Conservation (phyloP, 2,113 vertebrate genomes). For the Solea senegalensis region DNA sequence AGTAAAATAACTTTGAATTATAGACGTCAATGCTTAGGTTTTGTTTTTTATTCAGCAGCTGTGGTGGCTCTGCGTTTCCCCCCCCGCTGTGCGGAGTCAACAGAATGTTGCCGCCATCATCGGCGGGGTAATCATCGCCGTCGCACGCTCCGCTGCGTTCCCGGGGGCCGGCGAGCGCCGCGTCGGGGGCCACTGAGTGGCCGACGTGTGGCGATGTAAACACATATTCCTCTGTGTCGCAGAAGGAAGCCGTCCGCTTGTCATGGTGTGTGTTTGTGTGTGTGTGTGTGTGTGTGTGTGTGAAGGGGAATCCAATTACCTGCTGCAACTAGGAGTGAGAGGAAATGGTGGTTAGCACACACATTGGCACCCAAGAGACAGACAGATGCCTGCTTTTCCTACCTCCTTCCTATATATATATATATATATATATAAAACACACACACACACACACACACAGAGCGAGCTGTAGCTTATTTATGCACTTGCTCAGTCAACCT, state of each 20-base stretch:
- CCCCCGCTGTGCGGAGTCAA: constrained; percentile 45
- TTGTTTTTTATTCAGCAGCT: background rate
- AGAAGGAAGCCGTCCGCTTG: constrained; percentile 30
- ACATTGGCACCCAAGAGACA: constrained; percentile 49
- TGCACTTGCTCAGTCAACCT: constrained; percentile 55
- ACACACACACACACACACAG: constrained; percentile 8
- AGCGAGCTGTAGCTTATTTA: constrained; percentile 49
- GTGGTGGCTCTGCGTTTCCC: background rate
- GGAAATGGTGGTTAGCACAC: constrained; percentile 54
- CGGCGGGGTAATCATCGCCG: constrained; percentile 61
- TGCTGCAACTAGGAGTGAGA: constrained; percentile 43
- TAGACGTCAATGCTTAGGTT: too few species aligned
- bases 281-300: background rate
- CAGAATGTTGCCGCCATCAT: constrained; percentile 35
- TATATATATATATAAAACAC: background rate
- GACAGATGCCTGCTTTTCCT: constrained; percentile 15
- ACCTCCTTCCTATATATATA: background rate
- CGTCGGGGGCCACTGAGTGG: constrained; percentile 46
- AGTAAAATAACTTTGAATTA: background rate
- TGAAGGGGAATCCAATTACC: constrained; percentile 65
- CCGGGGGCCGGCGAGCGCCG: constrained; percentile 34
- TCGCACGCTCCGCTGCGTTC: constrained; percentile 30
- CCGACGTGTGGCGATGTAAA: constrained; percentile 54
- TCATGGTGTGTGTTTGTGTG: background rate
- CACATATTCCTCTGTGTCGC: constrained; percentile 41